Percentiles rank a stretch among this genome's conserved stretches.
phyloP scores from a whole-genome alignment of 2,888 invertebrate genomes.

The Synergus japonicus region DNA sequence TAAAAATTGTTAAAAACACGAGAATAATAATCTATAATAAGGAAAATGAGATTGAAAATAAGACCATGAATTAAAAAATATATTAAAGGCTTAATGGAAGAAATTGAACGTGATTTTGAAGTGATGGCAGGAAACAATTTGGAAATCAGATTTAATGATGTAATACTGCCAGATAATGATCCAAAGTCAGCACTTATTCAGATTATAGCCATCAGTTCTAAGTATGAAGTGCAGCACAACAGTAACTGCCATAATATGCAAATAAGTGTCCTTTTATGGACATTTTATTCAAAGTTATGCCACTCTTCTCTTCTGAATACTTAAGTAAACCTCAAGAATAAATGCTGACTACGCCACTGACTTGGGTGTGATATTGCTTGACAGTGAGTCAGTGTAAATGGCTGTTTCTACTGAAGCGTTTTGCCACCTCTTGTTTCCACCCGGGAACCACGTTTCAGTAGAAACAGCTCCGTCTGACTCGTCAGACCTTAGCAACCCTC shows the following conservation, averaged over 20 bases:
- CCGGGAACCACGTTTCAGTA: constrained; percentile 13
- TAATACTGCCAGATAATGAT: not conserved
- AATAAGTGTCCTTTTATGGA: constrained; percentile 12
- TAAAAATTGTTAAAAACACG: not conserved
- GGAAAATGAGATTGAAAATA: not conserved
- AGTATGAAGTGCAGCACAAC: constrained; percentile 13
- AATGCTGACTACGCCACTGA: constrained; percentile 32
- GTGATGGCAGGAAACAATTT: not conserved
- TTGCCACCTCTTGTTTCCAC: constrained; percentile 17
- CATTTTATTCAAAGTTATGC: constrained; percentile 31
- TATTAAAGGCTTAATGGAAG: not conserved
- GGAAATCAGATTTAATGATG: not conserved
- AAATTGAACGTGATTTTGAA: not conserved
- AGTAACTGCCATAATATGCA: constrained; percentile 10
- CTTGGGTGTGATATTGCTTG: constrained; percentile 31
- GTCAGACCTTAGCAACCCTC: constrained; percentile 25
- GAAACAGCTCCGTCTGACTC: constrained; percentile 26
- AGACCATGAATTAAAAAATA: not conserved
- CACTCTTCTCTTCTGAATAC: not conserved
- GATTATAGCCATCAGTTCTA: not conserved
- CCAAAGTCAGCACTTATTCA: not conserved
- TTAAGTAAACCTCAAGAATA: constrained; percentile 7
- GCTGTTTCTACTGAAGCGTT: constrained; percentile 30
- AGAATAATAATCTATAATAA: not conserved
- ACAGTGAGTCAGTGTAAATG: constrained; percentile 39